Base-by-base conservation (phyloP, 2,888 invertebrate species). In the Macaria liturata region DNA sequence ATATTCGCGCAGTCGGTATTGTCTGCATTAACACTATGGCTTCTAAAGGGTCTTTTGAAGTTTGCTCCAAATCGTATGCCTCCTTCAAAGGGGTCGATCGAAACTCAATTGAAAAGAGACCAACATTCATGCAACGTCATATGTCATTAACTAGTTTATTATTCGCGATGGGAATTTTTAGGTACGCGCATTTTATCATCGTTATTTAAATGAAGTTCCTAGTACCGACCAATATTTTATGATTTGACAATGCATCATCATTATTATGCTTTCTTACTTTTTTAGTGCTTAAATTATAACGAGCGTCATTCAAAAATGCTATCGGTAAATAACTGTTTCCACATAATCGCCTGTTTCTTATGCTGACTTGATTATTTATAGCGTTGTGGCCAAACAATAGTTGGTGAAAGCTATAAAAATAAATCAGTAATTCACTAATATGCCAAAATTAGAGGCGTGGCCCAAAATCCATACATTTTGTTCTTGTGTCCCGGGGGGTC, bases 1-100 rank as follows among this genome's bases (percentile, higher is more conserved):
- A 89, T 87, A 90, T 90, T 88, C 87, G 88, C 90, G 83, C 82
- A 83, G 74, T 75, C 69, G 75, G 82, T 84, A 82, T 86, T 86
- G 83, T 87, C 81, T 76, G 77, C 31, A 60, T 69, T 68, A 78
- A 78, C 79, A 77, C 70, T 69, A 74, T 72, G 74, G 79, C 79
- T 80, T 73, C 50, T 74, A 71, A 75, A 78, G 81, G 74, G 76
- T 70, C 43, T 32, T 54, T 37, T 47, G 46, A 48, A 48, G 42
- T 39, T 34, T 47, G 47, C 48, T 43, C 43, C 43, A 54, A 54
- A 37, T 47, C 65, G 47, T 54, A 64, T 65, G 3, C 9, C 42
- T 44, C 9, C 45, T 49, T 49, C 30, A 46, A 56, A 56, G 52
- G 59, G 55, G 52, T 68, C 70, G 69, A 69, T 77, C 74, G 61